Base-by-base conservation (phyloP, 2,888 invertebrate species). In the Leucophenga maculata region DNA sequence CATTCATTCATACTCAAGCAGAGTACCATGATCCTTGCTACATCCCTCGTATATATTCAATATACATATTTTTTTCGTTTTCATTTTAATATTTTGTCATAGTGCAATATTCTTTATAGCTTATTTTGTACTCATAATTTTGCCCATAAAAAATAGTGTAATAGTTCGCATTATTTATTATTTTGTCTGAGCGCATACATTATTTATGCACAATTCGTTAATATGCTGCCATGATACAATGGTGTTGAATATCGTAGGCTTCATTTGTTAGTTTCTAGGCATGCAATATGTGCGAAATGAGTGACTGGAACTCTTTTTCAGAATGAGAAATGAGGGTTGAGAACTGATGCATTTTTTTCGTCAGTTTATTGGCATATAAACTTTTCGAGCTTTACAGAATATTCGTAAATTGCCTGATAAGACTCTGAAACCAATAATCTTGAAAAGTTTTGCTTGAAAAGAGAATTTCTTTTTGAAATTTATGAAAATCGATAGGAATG, bases 121-220 rank as follows among this genome's bases (percentile, higher is more conserved):
- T 44, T 13, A 39, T 59, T 64, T 64, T 64, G 62, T 46, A 39
- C 39, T 39, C 39, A 11, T 39, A 46, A 64, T 64, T 64, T 64
- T 16, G 22, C 26, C 11, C 3, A 50, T 76, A 75, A 78, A 82
- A 82, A 80, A 79, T 79, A 82, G 80, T 80, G 79, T 78, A 77
- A 80, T 80, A 80, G 79, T 82, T 64, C 44, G 22, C 48, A 64
- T 64, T 46, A 18, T 48, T 64, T 64, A 64, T 64, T 64, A 64
- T 64, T 64, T 64, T 64, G 46, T 46, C 48, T 46, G 75, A 14
- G 32, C 9, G 14, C 31, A n/a, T 32, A 32, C 59, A 64, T 64
- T 64, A 64, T 64, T 64, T 64, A 64, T 64, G 62, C 62, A 46
- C 62, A 64, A 64, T 64, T 64, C 48, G 62, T 48, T 46, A 22